Evolutionary conservation across 35 echinoderm and acorn worm species (phyloP), one percentile per base, ranked within the genome.

Genomic region (Strongylocentrotus purpuratus): DNA sequence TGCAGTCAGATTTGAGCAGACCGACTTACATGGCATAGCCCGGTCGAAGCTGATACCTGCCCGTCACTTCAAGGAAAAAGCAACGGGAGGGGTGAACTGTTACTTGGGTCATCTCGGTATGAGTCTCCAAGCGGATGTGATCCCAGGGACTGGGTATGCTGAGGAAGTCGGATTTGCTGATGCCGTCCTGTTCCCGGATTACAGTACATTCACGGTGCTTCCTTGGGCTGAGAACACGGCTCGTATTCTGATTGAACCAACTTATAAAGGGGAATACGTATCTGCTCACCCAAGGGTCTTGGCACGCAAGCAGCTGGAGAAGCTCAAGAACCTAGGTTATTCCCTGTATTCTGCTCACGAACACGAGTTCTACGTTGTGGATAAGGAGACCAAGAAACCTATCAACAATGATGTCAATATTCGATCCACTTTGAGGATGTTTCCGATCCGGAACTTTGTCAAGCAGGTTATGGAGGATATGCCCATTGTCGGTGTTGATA

Each of bases 1-100:
- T 48, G 88, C 46, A 2, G 96, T 98, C 8, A 41, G 97, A 48
- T 98, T 98, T 92, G 96, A 98, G 48, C 87, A 95, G 45, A 91
- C 95, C 17, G 97, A 98, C 47, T 33, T 95, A 9, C 88, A 96
- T 86, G 97, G 97, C 28, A 85, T 95, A 25, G 59, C 96, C 0
- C 88, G 97, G 13, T 96, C 88, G 32, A 98, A 98, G 88, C 87
- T 92, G 25, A 94, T 98, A 31, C 97, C 97, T 22, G 94, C 95
- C 33, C 61, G 97, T 1, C 97, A 98, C 88, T 98, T 98, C 70
- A 91, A 94, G 46, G 90, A 94, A 45, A 98, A 98, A 88, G 97
- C 94, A 20, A 95, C 88, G 14, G 93, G 90, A 18, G 97, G 97
- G 33, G 32, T 97, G 22, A 96, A 89, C 70, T 61, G 86, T 33